Evolutionary conservation across 1,140 invertebrate species (phyloP).

Genomic region (Drosophila kohkoa): DNA sequence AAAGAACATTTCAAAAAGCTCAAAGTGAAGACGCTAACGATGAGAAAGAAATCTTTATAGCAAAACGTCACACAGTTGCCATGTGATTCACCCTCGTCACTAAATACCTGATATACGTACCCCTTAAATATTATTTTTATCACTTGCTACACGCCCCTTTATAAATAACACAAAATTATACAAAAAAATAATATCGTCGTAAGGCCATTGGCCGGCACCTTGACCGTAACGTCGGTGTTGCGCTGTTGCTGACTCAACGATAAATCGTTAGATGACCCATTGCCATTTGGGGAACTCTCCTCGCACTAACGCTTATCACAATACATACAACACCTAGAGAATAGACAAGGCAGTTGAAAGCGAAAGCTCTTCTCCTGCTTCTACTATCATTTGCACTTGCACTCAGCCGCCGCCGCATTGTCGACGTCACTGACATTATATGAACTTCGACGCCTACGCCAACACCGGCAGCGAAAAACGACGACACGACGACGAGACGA

Average conservation of each 20-base stretch:
- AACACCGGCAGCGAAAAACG: too few relatives aligned
- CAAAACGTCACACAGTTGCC: neutral
- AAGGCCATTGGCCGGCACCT: conserved; percentile 17
- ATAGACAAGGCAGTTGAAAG: conserved; percentile 1
- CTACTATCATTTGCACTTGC: neutral
- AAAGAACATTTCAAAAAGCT: conserved; percentile 1
- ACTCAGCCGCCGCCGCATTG: neutral
- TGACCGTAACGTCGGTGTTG: conserved; percentile 1
- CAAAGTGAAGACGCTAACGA: neutral
- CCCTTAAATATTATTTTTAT: conserved; percentile 6
- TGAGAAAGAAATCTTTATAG: neutral
- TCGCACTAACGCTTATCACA: neutral
- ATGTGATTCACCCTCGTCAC: conserved; percentile 2
- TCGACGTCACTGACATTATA: neutral
- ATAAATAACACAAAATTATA: conserved; percentile 1
- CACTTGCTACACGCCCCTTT: neutral
- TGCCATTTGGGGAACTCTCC: neutral
- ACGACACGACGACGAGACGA: too few relatives aligned
- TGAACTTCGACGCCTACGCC: conserved; percentile 2
- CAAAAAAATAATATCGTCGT: neutral
- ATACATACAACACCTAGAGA: neutral
- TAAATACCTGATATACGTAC: neutral
- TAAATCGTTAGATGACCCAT: conserved; percentile 25
- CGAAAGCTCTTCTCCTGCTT: conserved; percentile 2
- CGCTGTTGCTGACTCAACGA: conserved; percentile 15